A percentile compares a stretch with the other conserved stretches of the same genome.
Conservation (phyloP, 2,113 vertebrate genomes). For the Tetrax tetrax region DNA sequence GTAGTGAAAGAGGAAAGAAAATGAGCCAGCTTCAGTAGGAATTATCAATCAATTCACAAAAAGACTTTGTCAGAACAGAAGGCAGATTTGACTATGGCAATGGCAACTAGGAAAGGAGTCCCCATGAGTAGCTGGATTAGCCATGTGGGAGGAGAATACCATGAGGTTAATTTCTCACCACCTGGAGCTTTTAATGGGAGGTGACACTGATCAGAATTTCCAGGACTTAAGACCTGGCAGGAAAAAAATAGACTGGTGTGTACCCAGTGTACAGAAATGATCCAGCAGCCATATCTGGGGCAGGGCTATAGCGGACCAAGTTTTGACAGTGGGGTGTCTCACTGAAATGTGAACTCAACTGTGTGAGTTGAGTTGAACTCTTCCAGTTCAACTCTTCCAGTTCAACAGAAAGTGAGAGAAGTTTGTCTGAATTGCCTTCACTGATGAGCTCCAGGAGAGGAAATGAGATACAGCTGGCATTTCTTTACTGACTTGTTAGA, state of each 20-base stretch:
- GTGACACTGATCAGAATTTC: background rate
- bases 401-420: background rate
- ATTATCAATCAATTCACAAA: background rate
- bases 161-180: background rate
- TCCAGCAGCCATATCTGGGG: background rate
- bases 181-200: background rate
- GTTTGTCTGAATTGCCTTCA: background rate
- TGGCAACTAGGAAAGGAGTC: background rate
- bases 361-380: background rate
- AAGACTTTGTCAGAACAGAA: background rate
- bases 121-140: background rate
- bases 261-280: background rate
- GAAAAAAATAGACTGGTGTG: background rate
- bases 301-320: background rate
- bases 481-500: background rate
- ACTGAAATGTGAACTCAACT: background rate
- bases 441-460: background rate
- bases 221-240: background rate
- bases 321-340: background rate
- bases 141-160: background rate
- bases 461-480: constrained; percentile 9
- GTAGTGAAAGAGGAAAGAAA: background rate
- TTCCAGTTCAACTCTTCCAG: background rate
- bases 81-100: background rate
- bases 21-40: background rate